These are phyloP conservation scores for Saccostrea echinata DNA, from an alignment of 1,140 invertebrate genomes.

Conservation along the genomic window DNA sequence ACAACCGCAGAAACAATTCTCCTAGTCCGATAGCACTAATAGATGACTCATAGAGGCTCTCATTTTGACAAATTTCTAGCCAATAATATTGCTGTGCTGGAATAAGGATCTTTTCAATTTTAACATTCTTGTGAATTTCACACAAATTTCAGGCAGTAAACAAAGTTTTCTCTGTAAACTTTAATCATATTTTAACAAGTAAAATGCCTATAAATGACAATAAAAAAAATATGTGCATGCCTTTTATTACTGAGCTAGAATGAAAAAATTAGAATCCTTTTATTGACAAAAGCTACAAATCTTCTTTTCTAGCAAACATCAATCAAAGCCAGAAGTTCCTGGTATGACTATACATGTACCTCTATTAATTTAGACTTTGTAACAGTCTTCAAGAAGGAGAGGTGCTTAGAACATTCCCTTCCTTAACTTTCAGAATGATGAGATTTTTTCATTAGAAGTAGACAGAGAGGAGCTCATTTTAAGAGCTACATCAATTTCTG, in stretches of 20 bases:
- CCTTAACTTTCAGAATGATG: too few species aligned
- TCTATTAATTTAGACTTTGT: too few species aligned
- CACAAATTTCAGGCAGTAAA: slow-evolving; percentile 1
- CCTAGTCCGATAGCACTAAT: not conserved
- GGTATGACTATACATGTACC: too few species aligned
- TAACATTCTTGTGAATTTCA: not conserved
- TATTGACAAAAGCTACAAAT: not conserved
- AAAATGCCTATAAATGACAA: not conserved
- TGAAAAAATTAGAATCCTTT: not conserved
- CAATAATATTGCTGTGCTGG: not conserved
- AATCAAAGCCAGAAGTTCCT: not conserved
- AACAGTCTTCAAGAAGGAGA: too few species aligned
- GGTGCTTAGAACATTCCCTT: too few species aligned
- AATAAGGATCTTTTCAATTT: not conserved
- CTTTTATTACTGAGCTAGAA: too few species aligned
- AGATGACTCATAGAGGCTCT: slow-evolving; percentile 1
- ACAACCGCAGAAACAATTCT: not conserved
- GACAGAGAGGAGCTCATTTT: too few species aligned
- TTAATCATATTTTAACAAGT: not conserved
- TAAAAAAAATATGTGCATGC: not conserved
- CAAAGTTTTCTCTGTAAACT: not conserved
- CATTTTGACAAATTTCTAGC: slow-evolving; percentile 16
- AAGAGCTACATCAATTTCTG: too few species aligned
- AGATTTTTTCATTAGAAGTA: too few species aligned
- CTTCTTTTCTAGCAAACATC: not conserved